Percentiles rank a stretch among this genome's conserved stretches.
Evolutionary conservation across 2,888 invertebrate species (phyloP).

Genomic region (Syritta pipiens): DNA sequence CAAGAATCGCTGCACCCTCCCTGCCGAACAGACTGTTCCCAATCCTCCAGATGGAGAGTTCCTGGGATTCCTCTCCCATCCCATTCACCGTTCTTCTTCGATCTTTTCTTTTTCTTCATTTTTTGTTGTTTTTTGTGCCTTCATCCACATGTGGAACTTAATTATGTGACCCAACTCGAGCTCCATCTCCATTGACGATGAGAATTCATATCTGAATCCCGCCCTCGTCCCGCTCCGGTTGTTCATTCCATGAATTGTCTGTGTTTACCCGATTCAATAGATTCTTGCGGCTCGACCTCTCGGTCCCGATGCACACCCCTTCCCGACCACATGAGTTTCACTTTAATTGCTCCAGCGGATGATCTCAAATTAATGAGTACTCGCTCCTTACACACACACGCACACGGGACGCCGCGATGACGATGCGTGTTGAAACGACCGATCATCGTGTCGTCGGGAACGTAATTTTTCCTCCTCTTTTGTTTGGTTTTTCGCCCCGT

Average conservation of each 20-base stretch:
- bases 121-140: neutral
- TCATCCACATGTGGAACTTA: conserved; percentile 30
- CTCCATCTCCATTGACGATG: too few relatives aligned
- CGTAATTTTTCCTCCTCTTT: conserved; percentile 41
- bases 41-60: too few relatives aligned
- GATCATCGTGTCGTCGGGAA: conserved; percentile 7
- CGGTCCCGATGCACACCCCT: neutral
- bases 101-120: conserved; percentile 5
- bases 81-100: too few relatives aligned
- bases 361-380: conserved; percentile 64
- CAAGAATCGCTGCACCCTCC: too few relatives aligned
- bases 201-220: conserved; percentile 12
- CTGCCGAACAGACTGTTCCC: too few relatives aligned
- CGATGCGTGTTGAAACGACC: conserved; percentile 10
- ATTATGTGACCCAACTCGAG: conserved; percentile 40
- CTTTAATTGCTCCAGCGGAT: conserved; percentile 53
- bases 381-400: neutral
- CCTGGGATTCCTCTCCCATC: too few relatives aligned
- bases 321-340: conserved; percentile 13
- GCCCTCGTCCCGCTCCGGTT: conserved; percentile 9
- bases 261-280: conserved; percentile 39
- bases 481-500: conserved; percentile 34
- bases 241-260: conserved; percentile 26
- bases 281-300: conserved; percentile 23
- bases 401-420: neutral